Evolutionary conservation across 2,797 vertebrate species (phyloP), one percentile per base, ranked within the genome.

Genomic region (Brachymystax lenok): DNA sequence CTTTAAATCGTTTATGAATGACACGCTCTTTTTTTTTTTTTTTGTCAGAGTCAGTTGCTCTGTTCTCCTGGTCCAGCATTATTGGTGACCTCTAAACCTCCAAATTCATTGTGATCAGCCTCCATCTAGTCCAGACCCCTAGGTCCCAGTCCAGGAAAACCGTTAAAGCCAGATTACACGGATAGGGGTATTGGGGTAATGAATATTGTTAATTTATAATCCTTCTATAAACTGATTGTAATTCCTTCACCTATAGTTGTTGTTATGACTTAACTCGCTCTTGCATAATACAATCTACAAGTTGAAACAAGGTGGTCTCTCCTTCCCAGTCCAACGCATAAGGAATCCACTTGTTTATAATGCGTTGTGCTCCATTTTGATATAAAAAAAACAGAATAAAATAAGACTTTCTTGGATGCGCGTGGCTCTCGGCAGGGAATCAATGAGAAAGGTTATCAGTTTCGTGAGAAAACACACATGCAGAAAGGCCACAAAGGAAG

Each of bases 391-490:
- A 24, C 24, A n/a, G 24, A 21, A 61, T 61, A 2, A 3, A 61
- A 61, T 61, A 1, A 24, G 59, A 3, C 59, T 46, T 35, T 21
- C 33, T 46, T 13, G 46, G 21, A 19, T 1, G 33, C 59, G 24
- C 27, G 46, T 1, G 2, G 30, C n/a, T 50, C 8, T 13, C 17
- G n/a, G 59, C 14, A 4, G n/a, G 46, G 59, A 61, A 21, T 73
- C 17, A 63, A 46, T 16, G 19, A 24, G 4, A 70, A 46, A 28
- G 68, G 30, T 69, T 72, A 24, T 59, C 80, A 28, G 24, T 76
- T 76, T 70, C 8, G 40, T n/a, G 46, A 77, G n/a, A n/a, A n/a
- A n/a, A 28, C 40, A 5, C 40, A 74, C 67, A 17, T 7, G 17
- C 63, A 16, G 1, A 13, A 10, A 50, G n/a, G 7, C 2, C 17